Evolutionary conservation across 2,797 vertebrate species (phyloP), one percentile per base, ranked within the genome.

Genomic region (Spinus olivaceus): DNA sequence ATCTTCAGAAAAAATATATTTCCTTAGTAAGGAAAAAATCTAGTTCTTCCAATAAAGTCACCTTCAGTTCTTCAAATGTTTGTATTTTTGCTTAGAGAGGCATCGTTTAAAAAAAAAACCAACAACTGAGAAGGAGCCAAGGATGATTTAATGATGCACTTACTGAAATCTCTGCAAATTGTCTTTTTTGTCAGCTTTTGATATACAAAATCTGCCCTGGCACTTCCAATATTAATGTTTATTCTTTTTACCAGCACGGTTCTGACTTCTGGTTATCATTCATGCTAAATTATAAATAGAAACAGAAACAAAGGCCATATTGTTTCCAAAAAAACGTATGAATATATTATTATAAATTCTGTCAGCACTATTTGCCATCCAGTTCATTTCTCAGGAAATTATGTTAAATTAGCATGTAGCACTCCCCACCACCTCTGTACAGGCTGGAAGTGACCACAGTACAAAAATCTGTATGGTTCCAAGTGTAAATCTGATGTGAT

Each of bases 71-170:
- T 96, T 95, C 90, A 82, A 46, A 94, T 91, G 88, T 97, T 97
- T 96, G 86, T 93, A 94, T 96, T 96, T 97, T 97, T 98, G 93
- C 96, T 97, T 96, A 97, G 89, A 84, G 90, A 97, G 95, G 82
- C 83, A 94, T 56, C 8, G 0, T 56, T 80, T 44, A 8, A 77
- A 69, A 39, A 39, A 78, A 8, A 64, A 39, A 50, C 80, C 74
- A 65, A 80, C 51, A 61, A 37, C 12, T 73, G 87, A 92, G 66
- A 59, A 89, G 35, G 24, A 92, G 95, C 95, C 96, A 96, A 96
- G 30, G 78, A 90, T 96, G 92, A 98, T 96, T 97, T 97, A 96
- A 96, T 67, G 60, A 96, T 79, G 57, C 76, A 76, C 65, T 95
- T 91, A 93, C 84, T 91, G 80, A 87, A 86, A 86, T 37, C 78